Evolutionary conservation across 2,113 vertebrate genomes (phyloP).

Genomic region (Neogobius melanostomus): DNA sequence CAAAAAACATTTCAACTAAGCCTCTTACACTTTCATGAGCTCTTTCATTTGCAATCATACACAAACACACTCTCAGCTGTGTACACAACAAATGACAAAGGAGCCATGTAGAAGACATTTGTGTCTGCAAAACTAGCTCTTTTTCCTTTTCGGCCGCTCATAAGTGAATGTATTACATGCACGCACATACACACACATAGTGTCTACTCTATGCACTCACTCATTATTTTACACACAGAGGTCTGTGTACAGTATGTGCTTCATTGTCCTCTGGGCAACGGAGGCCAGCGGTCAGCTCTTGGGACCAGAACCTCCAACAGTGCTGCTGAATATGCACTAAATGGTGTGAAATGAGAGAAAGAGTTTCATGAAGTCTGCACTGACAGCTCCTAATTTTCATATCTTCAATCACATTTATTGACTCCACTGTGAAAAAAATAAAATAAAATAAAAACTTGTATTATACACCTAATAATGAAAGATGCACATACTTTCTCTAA

Average conservation of each 20-base stretch:
- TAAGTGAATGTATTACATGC: not conserved
- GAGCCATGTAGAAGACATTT: slow-evolving; percentile 30
- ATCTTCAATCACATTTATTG: not conserved
- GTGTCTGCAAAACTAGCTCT: slow-evolving; percentile 13
- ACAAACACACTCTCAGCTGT: slow-evolving; percentile 18
- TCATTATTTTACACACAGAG: slow-evolving; percentile 25
- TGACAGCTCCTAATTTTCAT: not conserved
- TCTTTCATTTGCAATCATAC: slow-evolving; percentile 25
- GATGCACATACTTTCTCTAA: not conserved
- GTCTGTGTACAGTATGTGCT: slow-evolving; percentile 2
- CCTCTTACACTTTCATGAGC: slow-evolving; percentile 20
- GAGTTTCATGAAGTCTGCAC: not conserved
- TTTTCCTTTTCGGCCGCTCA: slow-evolving; percentile 33
- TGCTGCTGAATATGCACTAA: slow-evolving; percentile 8
- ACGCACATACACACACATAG: slow-evolving; percentile 24
- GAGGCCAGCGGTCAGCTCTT: slow-evolving; percentile 10
- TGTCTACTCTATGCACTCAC: slow-evolving; percentile 1
- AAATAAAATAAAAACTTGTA: not conserved
- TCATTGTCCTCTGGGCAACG: slow-evolving; percentile 30
- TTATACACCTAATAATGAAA: not conserved
- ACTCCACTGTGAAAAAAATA: not conserved
- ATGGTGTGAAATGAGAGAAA: not conserved
- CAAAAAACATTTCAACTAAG: slow-evolving; percentile 55
- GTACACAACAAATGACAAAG: slow-evolving; percentile 39
- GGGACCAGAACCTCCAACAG: not conserved